A percentile compares a stretch with the other conserved stretches of the same genome.
phyloP scores from a whole-genome alignment of 2,797 vertebrate genomes.

The Poecile montanus region DNA sequence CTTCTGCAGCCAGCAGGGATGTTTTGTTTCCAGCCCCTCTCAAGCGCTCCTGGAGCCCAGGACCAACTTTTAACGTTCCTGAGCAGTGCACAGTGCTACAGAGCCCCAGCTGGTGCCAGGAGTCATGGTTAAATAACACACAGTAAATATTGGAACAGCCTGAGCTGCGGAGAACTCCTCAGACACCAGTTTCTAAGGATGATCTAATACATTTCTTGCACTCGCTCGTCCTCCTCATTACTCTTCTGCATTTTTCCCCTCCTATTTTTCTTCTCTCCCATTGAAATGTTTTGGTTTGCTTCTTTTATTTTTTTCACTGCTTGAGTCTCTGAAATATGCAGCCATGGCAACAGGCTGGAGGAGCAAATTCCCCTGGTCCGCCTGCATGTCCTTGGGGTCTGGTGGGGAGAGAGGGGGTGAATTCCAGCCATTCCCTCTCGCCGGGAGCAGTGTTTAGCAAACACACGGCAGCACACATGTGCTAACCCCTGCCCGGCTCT shows the following conservation, averaged over 20 bases:
- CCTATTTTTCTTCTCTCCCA: conserved; percentile 42
- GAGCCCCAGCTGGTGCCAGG: neutral
- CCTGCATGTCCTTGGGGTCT: conserved; percentile 21
- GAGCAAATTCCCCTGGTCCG: conserved; percentile 25
- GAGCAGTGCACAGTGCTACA: rapidly evolving
- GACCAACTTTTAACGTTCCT: neutral
- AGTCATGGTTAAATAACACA: conserved; percentile 7
- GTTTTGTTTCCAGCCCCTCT: neutral
- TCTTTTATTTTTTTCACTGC: neutral
- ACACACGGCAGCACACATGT: neutral
- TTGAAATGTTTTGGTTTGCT: conserved; percentile 22
- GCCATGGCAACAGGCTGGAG: conserved; percentile 21
- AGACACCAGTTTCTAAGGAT: conserved; percentile 32
- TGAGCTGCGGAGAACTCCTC: neutral
- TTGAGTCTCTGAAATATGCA: conserved; percentile 19
- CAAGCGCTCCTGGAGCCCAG: neutral
- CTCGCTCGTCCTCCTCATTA: neutral
- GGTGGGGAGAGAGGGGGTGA: neutral
- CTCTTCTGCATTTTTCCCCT: conserved; percentile 29
- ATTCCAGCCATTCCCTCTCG: conserved; percentile 57
- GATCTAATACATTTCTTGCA: conserved; percentile 50
- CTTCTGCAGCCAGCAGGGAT: neutral
- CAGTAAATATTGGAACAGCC: conserved; percentile 43
- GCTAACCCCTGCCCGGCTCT: neutral
- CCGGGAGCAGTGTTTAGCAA: conserved; percentile 38